Percentiles rank a stretch among this genome's conserved stretches.
These are phyloP conservation scores for Hemicordylus capensis DNA, from an alignment of 2,113 vertebrate species.

Conservation along the genomic window DNA sequence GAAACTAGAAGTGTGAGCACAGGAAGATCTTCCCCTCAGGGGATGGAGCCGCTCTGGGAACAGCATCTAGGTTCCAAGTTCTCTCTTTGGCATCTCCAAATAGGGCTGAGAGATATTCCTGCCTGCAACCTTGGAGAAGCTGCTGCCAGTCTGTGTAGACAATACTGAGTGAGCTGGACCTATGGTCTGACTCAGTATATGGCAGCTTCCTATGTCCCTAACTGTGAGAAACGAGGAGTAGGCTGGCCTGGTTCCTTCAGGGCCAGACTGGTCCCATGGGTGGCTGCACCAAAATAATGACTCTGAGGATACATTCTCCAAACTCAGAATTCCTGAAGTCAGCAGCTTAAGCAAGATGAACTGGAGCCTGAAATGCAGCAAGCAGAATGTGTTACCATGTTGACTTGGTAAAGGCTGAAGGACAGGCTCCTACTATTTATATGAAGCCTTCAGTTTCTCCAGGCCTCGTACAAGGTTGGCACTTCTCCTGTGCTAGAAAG, in stretches of 20 bases:
- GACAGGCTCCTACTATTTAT: slow-evolving; percentile 3
- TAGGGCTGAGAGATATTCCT: too few species aligned
- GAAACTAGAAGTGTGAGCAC: too few species aligned
- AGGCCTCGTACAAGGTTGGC: background rate
- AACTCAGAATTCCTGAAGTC: background rate
- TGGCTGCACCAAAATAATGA: background rate
- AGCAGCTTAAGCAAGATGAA: background rate
- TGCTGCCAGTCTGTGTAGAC: too few species aligned
- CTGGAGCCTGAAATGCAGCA: background rate
- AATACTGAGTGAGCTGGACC: too few species aligned
- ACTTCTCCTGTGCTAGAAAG: background rate
- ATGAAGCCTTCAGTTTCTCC: background rate
- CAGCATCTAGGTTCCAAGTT: too few species aligned
- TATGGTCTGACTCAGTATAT: too few species aligned
- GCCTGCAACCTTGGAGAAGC: too few species aligned
- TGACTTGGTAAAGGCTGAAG: slow-evolving; percentile 12
- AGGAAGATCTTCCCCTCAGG: too few species aligned
- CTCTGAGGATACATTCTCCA: background rate
- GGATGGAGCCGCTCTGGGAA: too few species aligned
- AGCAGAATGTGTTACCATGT: background rate
- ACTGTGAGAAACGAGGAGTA: too few species aligned
- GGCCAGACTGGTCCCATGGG: background rate
- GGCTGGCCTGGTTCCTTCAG: background rate
- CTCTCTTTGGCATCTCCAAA: too few species aligned
- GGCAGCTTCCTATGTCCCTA: too few species aligned